Conservation (phyloP, 1,140 invertebrate genomes). For the Eupristina koningsbergeri region DNA sequence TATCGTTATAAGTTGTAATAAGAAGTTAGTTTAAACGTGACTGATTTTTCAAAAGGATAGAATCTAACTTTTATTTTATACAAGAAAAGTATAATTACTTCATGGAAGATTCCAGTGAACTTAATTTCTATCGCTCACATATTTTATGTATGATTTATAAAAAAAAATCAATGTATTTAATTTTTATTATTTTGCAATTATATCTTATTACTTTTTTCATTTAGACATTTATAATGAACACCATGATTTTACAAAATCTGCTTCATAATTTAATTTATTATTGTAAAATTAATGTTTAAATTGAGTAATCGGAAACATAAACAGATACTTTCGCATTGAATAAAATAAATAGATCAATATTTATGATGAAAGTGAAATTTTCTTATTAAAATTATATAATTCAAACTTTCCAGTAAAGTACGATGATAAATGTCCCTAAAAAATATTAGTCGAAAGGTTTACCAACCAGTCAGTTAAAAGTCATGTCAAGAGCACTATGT, state of each 20-base stretch:
- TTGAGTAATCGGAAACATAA: too few species aligned
- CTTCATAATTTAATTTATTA: too few species aligned
- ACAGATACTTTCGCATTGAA: too few species aligned
- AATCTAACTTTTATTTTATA: not conserved
- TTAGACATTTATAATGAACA: too few species aligned
- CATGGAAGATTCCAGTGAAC: not conserved
- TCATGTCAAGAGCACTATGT: slow-evolving; percentile 14
- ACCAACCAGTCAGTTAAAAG: not conserved
- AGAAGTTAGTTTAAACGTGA: not conserved
- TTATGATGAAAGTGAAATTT: too few species aligned
- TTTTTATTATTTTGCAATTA: not conserved
- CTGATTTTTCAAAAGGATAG: not conserved
- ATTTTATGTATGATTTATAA: not conserved
- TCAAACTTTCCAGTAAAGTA: too few species aligned
- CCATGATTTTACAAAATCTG: too few species aligned
- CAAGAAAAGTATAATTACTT: not conserved
- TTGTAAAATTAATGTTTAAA: too few species aligned
- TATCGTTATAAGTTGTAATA: not conserved
- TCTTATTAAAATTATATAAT: too few species aligned
- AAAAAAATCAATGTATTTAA: not conserved
- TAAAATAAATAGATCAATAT: too few species aligned
- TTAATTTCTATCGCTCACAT: not conserved
- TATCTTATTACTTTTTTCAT: too few species aligned
- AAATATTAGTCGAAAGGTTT: not conserved
- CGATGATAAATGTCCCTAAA: not conserved